phyloP scores from a whole-genome alignment of 2,888 invertebrate species.

The Gibbula magus region DNA sequence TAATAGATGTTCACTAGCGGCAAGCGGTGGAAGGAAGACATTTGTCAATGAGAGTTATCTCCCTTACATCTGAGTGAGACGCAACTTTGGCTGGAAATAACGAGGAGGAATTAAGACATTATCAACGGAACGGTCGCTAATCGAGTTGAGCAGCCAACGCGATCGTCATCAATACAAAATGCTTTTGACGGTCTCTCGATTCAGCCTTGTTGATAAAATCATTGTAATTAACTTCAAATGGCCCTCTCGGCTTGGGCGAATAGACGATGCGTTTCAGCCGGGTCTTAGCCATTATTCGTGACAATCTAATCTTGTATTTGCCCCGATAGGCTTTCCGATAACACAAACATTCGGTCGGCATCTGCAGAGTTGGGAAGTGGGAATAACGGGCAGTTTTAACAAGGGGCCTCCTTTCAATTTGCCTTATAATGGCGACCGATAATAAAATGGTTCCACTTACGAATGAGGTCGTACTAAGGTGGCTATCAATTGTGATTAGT shows the following conservation, averaged over 20 bases:
- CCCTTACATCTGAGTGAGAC: slow-evolving; percentile 12
- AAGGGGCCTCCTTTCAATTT: slow-evolving; percentile 17
- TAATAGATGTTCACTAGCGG: slow-evolving; percentile 17
- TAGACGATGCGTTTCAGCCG: background rate
- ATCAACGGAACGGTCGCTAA: slow-evolving; percentile 14
- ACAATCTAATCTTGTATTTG: slow-evolving; percentile 28
- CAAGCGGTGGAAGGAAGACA: slow-evolving; percentile 1
- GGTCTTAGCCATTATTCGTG: slow-evolving; percentile 18
- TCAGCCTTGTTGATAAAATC: slow-evolving; percentile 30
- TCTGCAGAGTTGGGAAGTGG: background rate
- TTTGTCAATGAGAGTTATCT: slow-evolving; percentile 13
- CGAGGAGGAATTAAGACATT: slow-evolving; percentile 27
- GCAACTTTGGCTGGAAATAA: slow-evolving; percentile 21
- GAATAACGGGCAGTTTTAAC: slow-evolving; percentile 12
- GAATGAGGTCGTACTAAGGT: slow-evolving; percentile 16
- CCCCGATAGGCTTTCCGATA: slow-evolving; percentile 21
- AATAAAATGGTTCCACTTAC: slow-evolving; percentile 21
- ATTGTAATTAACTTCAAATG: slow-evolving; percentile 43
- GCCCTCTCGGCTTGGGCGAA: slow-evolving; percentile 28
- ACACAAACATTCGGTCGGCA: slow-evolving; percentile 7
- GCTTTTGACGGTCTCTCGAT: slow-evolving; percentile 20
- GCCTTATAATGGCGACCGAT: slow-evolving; percentile 20
- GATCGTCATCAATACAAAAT: slow-evolving; percentile 15
- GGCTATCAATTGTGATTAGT: slow-evolving; percentile 18
- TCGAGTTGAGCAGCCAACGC: background rate